phyloP scores from a whole-genome alignment of 2,797 vertebrate species.

The Alosa sapidissima region DNA sequence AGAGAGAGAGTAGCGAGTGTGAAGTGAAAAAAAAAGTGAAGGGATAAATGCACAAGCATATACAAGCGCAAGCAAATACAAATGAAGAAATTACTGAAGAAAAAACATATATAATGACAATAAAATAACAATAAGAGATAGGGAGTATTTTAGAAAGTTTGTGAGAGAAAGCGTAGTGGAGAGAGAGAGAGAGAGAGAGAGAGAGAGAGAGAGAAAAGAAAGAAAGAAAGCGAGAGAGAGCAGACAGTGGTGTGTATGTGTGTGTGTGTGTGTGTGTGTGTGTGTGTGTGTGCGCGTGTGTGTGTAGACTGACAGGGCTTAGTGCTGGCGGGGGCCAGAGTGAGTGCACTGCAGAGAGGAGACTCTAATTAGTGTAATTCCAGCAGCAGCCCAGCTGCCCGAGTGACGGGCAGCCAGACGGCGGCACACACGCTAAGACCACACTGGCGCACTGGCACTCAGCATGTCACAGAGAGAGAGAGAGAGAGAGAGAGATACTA shows the following conservation, averaged over 20 bases:
- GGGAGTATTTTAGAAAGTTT: neutral
- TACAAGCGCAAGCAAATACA: neutral
- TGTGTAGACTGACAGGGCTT: neutral
- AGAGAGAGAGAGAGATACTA: neutral
- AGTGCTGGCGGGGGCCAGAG: neutral
- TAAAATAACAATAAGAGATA: no score
- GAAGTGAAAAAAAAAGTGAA: neutral
- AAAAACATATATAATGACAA: no score
- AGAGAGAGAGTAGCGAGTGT: neutral
- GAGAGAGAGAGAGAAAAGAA: no score
- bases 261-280: no score
- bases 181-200: neutral
- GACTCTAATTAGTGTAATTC: constrained; percentile 20
- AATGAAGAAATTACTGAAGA: neutral
- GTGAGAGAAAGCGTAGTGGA: neutral
- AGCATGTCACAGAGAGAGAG: neutral
- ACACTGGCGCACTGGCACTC: neutral
- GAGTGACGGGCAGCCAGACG: neutral
- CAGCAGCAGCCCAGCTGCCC: constrained; percentile 6
- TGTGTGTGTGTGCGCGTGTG: neutral
- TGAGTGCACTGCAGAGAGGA: neutral
- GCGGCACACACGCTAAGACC: neutral
- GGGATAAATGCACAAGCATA: neutral
- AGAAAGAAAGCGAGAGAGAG: no score
- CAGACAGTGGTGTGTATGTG: neutral